Evolutionary conservation across 2,888 invertebrate genomes (phyloP).

Genomic region (Drosophila mimica): DNA sequence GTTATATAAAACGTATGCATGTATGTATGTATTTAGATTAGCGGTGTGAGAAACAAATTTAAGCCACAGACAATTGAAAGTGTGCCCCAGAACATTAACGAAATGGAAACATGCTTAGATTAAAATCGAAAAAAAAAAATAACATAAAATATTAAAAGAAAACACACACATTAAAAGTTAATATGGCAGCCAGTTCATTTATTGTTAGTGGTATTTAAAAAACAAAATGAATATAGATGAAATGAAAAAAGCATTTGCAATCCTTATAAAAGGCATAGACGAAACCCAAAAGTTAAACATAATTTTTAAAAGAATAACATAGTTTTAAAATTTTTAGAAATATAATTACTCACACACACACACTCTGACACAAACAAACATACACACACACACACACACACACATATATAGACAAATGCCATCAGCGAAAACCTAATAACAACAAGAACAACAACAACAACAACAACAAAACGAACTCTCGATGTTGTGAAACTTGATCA

Average conservation of each 20-base stretch:
- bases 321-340: constrained; percentile 67
- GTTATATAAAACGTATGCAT: constrained; percentile 52
- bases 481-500: constrained; percentile 85
- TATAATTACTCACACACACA: constrained; percentile 43
- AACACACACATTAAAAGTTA: neutral
- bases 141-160: constrained; percentile 11
- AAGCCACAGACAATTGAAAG: constrained; percentile 24
- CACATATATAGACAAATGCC: constrained; percentile 46
- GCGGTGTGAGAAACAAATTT: constrained; percentile 46
- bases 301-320: constrained; percentile 73
- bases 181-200: constrained; percentile 61
- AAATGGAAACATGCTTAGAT: constrained; percentile 58
- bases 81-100: constrained; percentile 19
- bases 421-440: constrained; percentile 63
- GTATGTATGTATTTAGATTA: constrained; percentile 58
- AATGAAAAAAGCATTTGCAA: constrained; percentile 66
- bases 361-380: constrained; percentile 14
- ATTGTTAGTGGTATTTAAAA: constrained; percentile 57
- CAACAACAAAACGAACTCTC: constrained; percentile 83
- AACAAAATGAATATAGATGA: constrained; percentile 53
- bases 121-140: constrained; percentile 31
- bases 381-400: constrained; percentile 29
- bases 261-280: constrained; percentile 62
- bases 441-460: constrained; percentile 77
- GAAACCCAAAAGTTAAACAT: constrained; percentile 80